Conservation (phyloP, 2,797 vertebrate species). For the Spondyliosoma cantharus region DNA sequence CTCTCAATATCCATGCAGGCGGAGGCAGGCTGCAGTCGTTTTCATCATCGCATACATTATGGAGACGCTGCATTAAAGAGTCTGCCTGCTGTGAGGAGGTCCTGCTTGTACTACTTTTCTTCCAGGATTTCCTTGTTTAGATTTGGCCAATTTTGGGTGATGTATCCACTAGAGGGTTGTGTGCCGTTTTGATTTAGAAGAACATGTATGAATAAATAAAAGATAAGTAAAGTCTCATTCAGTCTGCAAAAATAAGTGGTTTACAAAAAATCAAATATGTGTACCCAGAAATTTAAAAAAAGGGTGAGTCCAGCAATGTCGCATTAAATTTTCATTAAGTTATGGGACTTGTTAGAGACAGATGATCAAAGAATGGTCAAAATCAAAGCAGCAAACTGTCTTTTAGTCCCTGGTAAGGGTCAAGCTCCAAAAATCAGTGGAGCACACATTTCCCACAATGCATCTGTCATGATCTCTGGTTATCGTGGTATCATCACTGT, state of each 20-base stretch:
- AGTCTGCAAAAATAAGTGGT: not conserved
- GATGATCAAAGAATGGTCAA: not conserved
- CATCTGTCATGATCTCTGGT: not conserved
- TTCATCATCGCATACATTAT: slow-evolving; percentile 73
- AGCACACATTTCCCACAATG: not conserved
- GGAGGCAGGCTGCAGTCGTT: slow-evolving; percentile 68
- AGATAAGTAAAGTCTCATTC: not conserved
- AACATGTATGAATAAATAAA: not conserved
- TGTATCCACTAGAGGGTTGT: not conserved
- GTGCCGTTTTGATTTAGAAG: not conserved
- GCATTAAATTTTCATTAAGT: not conserved
- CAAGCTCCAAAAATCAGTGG: not conserved
- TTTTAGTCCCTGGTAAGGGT: not conserved
- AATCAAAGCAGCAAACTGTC: not conserved
- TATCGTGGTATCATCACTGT: not conserved
- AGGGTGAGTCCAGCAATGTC: not conserved
- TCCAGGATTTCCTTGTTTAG: slow-evolving; percentile 46
- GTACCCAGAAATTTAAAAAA: not conserved
- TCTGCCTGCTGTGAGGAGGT: slow-evolving; percentile 41
- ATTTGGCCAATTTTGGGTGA: not conserved
- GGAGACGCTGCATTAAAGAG: slow-evolving; percentile 44
- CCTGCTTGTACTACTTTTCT: slow-evolving; percentile 22
- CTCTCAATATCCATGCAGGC: slow-evolving; percentile 74
- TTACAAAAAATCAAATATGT: too few species aligned
- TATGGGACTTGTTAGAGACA: not conserved